Base-by-base conservation (phyloP, 1,140 invertebrate genomes). In the Acyrthosiphon pisum region DNA sequence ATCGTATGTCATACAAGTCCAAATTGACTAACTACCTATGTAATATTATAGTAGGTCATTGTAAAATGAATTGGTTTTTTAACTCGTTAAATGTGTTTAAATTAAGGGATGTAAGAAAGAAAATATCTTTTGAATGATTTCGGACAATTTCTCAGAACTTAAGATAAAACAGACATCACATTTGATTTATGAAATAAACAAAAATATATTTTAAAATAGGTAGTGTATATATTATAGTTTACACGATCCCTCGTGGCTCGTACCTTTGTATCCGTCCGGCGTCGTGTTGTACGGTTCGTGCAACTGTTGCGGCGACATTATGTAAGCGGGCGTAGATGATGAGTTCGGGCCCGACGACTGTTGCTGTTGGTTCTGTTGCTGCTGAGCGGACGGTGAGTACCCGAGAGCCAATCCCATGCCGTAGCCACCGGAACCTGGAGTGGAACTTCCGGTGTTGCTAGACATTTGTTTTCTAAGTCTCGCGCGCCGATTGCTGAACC, bases 401-500 rank as follows among this genome's bases (percentile, higher is more conserved):
- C 93, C 88, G n/a, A 94, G 93, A 22, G 94, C 94, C 41, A 94
- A 94, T 53, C 94, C 94, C 93, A 94, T 94, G 22, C 94, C 53
- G 48, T 93, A 92, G 37, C 94, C 94, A 53, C 94, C 93, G 48
- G 91, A 93, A 53, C 91, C 91, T 83, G 91, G 91, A 30, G 91
- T 93, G 23, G 91, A 93, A 87, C 86, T 93, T 46, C 94, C 94
- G 18, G 94, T 90, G 90, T 93, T 94, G 48, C 94, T 94, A 6
- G 96, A 96, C 90, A 96, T 94, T 94, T 97, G 97, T 94, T 98
- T 98, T 46, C 98, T 96, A 22, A 98, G 95, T 23, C 98, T 96
- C 1, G 98, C 98, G 56, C 97, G 95, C 83, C 98, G 95, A 95
- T 99, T 99, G 94, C 97, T 98, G 95, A 98, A 98, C 98, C 98